A percentile compares a stretch with the other conserved stretches of the same genome.
These are phyloP conservation scores for Orientallactaga sibirica DNA, from an alignment of 2,797 vertebrate species.

Conservation along the genomic window DNA sequence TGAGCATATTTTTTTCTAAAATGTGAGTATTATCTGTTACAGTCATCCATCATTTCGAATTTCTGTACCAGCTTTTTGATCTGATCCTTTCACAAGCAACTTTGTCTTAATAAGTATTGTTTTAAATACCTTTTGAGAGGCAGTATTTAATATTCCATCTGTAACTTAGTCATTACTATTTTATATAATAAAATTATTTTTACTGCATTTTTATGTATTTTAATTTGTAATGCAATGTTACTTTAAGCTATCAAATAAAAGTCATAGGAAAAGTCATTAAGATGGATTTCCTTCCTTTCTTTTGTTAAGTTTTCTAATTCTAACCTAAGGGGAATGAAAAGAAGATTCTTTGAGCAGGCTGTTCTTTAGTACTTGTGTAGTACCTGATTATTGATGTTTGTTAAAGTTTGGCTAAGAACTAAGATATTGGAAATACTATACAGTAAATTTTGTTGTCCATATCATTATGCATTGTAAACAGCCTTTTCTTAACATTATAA, in stretches of 20 bases:
- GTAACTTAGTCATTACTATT: neutral
- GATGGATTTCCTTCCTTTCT: slow-evolving; percentile 19
- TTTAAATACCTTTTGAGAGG: slow-evolving; percentile 53
- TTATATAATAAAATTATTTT: slow-evolving; percentile 23
- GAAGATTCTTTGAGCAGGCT: slow-evolving; percentile 17
- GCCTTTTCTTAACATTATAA: slow-evolving; percentile 23
- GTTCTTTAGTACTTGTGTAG: neutral
- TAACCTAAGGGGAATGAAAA: slow-evolving; percentile 40
- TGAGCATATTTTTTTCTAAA: slow-evolving; percentile 12
- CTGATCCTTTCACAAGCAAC: neutral
- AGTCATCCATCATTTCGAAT: neutral
- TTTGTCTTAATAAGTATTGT: slow-evolving; percentile 43
- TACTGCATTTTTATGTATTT: slow-evolving; percentile 47
- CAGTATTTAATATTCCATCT: neutral
- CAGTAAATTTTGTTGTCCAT: slow-evolving; percentile 6
- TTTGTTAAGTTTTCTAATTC: slow-evolving; percentile 48
- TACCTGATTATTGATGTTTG: neutral
- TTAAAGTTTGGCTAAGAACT: slow-evolving; percentile 21
- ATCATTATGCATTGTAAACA: neutral
- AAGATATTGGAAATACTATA: neutral
- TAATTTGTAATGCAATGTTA: neutral
- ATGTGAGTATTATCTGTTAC: slow-evolving; percentile 12
- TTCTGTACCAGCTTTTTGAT: slow-evolving; percentile 40
- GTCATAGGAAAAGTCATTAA: slow-evolving; percentile 49
- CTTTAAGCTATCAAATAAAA: slow-evolving; percentile 33